phyloP scores from a whole-genome alignment of 2,797 vertebrate genomes.

The Platyrinchus mystaceus region DNA sequence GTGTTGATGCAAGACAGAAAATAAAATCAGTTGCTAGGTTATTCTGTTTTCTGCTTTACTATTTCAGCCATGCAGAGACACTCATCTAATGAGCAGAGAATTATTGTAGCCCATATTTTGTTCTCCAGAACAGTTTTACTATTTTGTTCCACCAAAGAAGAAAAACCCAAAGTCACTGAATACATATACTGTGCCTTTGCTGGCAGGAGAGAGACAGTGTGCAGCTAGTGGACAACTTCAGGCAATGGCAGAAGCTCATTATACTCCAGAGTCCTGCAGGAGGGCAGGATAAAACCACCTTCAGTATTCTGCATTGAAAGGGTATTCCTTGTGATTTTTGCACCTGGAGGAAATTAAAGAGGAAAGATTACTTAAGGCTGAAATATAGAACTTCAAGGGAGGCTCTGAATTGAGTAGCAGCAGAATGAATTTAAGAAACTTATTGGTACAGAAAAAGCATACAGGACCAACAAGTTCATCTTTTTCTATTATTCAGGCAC shows the following conservation, averaged over 20 bases:
- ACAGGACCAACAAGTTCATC: not conserved
- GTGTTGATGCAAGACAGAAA: not conserved
- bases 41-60: not conserved
- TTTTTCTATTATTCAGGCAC: not conserved
- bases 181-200: not conserved
- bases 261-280: not conserved
- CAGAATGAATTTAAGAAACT: not conserved
- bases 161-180: not conserved
- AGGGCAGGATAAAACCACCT: not conserved
- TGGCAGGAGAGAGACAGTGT: not conserved
- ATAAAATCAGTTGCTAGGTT: not conserved
- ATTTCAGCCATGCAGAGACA: not conserved
- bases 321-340: constrained; percentile 56
- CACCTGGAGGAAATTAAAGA: constrained; percentile 10
- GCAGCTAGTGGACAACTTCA: not conserved
- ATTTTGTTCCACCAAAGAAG: not conserved
- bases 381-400: not conserved
- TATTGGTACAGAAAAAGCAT: not conserved
- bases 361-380: not conserved
- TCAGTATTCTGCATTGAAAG: constrained; percentile 61
- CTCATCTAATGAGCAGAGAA: not conserved
- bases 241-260: not conserved
- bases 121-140: not conserved
- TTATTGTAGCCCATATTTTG: not conserved
- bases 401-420: not conserved